Conservation (phyloP, 2,797 vertebrate genomes). For the Muraenolepis orangiensis region DNA sequence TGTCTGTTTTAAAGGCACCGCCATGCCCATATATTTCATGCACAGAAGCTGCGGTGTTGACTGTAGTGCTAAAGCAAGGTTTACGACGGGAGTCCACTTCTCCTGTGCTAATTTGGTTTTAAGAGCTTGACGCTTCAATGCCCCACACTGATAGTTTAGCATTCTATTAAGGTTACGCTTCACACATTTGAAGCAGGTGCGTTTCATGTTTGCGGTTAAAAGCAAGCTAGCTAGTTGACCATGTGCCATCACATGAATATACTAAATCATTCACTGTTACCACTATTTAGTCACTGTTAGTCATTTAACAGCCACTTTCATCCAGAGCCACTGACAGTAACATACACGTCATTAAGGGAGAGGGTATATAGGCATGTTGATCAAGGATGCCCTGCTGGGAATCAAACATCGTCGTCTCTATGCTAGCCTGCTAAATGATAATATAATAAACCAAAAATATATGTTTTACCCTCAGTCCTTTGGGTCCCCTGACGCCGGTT, state of each 20-base stretch:
- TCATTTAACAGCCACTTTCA: neutral
- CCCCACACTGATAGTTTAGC: neutral
- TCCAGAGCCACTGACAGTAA: neutral
- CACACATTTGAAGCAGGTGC: neutral
- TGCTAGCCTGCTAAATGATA: neutral
- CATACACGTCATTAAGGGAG: neutral
- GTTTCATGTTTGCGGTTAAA: neutral
- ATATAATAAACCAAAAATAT: neutral
- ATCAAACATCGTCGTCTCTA: neutral
- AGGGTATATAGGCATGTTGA: no score
- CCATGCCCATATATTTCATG: neutral
- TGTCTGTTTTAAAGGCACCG: neutral
- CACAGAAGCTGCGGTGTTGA: constrained; percentile 1
- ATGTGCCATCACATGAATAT: neutral
- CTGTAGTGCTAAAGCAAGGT: neutral
- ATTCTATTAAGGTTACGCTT: neutral
- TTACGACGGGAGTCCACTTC: neutral
- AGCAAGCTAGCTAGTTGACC: neutral
- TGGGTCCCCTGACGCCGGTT: constrained; percentile 78
- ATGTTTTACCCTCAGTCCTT: constrained; percentile 63
- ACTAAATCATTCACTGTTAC: neutral
- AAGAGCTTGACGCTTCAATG: neutral
- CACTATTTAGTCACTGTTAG: neutral
- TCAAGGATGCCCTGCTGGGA: neutral
- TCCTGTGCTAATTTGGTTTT: neutral